Base-by-base conservation (phyloP, 1,140 invertebrate genomes). In the Caenorhabditis latens region DNA sequence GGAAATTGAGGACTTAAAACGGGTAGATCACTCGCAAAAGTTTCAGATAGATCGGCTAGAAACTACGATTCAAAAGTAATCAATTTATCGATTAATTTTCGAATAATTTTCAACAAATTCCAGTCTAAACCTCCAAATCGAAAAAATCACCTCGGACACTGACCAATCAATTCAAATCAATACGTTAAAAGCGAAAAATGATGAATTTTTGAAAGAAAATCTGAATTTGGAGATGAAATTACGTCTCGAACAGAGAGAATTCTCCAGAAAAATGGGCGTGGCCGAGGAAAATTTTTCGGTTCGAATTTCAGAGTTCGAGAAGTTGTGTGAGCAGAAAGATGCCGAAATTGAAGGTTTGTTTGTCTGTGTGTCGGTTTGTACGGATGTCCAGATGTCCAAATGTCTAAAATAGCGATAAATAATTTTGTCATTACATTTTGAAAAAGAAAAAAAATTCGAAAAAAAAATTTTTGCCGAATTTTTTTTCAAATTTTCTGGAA, bases 1-100 rank as follows among this genome's bases (percentile, higher is more conserved):
- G n/a, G 46, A 79, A 79, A 79, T 79, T 53, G 46, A 79, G 21
- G 40, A 79, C 24, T 21, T 43, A 42, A 79, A 50, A 79, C 43
- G n/a, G 8, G 21, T 14, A 14, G 71, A 79, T 11, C 21, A 8
- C 11, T 50, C 16, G 11, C n/a, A 13, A n/a, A 79, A 50, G 24
- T 79, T 24, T 13, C 43, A 79, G n/a, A 50, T 79, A 13, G 11
- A 14, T 9, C 11, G 53, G 7, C 14, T 50, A n/a, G 71, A 79
- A 11, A 7, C 43, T 50, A 79, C 71, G 7, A 24, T 79, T 50
- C 19, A 50, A 24, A 50, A 13, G 71, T 79, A 21, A 50, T 6
- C 53, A 11, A 11, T 79, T 50, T 48, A 19, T 40, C 21, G 11
- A 65, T 11, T 14, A 16, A 71, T 50, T 79, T 79, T 79, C 42